Evolutionary conservation across 2,113 vertebrate species (phyloP), one percentile per base, ranked within the genome.

Genomic region (Galbula dea): DNA sequence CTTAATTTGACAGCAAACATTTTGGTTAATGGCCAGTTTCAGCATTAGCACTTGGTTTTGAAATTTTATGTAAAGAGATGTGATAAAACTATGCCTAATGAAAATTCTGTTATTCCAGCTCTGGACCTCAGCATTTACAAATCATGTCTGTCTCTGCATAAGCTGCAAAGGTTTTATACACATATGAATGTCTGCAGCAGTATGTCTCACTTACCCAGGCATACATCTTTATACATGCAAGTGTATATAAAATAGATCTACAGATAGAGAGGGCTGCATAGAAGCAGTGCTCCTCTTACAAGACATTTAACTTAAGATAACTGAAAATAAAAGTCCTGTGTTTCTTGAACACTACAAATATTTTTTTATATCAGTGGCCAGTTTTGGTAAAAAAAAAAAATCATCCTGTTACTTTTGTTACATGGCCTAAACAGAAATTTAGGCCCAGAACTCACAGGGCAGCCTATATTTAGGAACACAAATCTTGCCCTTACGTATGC

Each of bases 21-120:
- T 97, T 97, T 98, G 97, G 97, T 97, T 97, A 96, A 97, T 96
- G 95, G 97, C 97, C 97, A 98, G 83, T 94, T 97, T 97, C 96
- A 97, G 95, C 95, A 97, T 96, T 94, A 97, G 94, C 81, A 93
- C 83, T 96, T 94, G 86, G 83, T 96, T 96, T 91, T 88, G 55
- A 90, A 96, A 95, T 94, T 90, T 94, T 86, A 93, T 69, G 83
- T 94, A 94, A 92, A 96, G 80, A 84, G 83, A 96, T 87, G 86
- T 5, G 92, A 97, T 97, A 96, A 97, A 97, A 96, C 63, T 62
- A 75, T 67, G 93, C 46, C 57, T 81, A 94, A 88, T 86, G 87
- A 94, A 92, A 95, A 93, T 67, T 54, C 91, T 96, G 92, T 91
- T 94, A 78, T 78, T 89, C 83, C 76, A 80, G 81, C 80, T 94